Evolutionary conservation across 30 jellyfish, hydroid and myxozoan genomes (phyloP).

Genomic region (Clytia hemisphaerica): DNA sequence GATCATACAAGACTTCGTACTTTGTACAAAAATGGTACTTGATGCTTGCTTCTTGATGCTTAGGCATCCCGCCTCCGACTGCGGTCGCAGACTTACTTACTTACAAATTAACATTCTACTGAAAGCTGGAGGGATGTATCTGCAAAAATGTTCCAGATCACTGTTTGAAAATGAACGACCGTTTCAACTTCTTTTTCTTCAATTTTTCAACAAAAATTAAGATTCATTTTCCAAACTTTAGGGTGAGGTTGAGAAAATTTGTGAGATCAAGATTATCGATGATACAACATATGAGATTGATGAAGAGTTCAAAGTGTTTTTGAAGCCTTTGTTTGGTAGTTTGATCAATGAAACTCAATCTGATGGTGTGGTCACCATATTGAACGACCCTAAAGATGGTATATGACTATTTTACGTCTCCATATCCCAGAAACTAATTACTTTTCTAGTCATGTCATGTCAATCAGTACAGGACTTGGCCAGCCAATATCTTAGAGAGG

Average conservation of each 20-base stretch:
- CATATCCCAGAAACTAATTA: too few relatives aligned
- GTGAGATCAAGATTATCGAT: constrained; percentile 83
- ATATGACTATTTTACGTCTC: too few relatives aligned
- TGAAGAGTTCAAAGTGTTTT: constrained; percentile 64
- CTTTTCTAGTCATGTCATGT: not conserved
- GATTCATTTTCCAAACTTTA: not conserved
- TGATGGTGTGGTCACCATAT: constrained; percentile 47
- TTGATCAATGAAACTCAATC: constrained; percentile 42
- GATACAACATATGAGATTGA: constrained; percentile 80
- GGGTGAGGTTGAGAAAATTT: constrained; percentile 54
- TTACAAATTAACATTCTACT: too few relatives aligned
- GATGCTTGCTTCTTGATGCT: not conserved
- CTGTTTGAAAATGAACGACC: too few relatives aligned
- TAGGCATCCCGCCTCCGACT: too few relatives aligned
- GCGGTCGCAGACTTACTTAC: too few relatives aligned
- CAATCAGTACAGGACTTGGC: not conserved
- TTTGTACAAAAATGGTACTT: too few relatives aligned
- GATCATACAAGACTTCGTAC: too few relatives aligned
- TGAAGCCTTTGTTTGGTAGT: constrained; percentile 64
- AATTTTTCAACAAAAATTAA: not conserved
- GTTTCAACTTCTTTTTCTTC: too few relatives aligned
- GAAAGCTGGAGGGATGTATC: too few relatives aligned
- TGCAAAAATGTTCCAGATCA: too few relatives aligned
- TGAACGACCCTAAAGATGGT: constrained; percentile 81
- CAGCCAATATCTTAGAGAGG: not conserved